These are phyloP conservation scores for Dioctria rufipes DNA, from an alignment of 2,888 invertebrate species.

Conservation along the genomic window DNA sequence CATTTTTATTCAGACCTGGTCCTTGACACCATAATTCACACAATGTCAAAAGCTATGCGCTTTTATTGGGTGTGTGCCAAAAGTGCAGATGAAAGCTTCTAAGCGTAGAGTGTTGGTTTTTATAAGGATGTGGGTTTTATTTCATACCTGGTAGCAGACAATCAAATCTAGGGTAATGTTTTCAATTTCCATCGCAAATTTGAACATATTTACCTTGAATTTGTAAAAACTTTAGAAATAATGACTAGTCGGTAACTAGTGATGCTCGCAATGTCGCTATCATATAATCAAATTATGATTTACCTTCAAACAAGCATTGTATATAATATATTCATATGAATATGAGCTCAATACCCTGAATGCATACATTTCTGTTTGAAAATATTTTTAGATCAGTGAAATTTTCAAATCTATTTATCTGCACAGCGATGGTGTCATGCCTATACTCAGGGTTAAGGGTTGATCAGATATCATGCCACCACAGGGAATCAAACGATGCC, in stretches of 20 bases:
- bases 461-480: not conserved
- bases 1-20: constrained; percentile 51
- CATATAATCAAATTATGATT: constrained; percentile 6
- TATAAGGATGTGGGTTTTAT: not conserved
- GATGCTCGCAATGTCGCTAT: not conserved
- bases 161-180: constrained; percentile 11
- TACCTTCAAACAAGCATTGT: too few species aligned
- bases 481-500: not conserved
- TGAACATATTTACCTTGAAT: too few species aligned
- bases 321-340: too few species aligned
- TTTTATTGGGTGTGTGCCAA: too few species aligned
- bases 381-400: not conserved
- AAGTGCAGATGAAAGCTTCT: too few species aligned
- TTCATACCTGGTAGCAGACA: constrained; percentile 27
- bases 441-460: constrained; percentile 1
- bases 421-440: not conserved
- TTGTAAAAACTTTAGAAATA: too few species aligned
- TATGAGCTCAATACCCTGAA: too few species aligned
- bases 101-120: constrained; percentile 10
- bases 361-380: not conserved
- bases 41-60: too few species aligned
- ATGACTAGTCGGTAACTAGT: too few species aligned
- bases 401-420: constrained; percentile 45
- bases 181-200: not conserved
- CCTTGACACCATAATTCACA: too few species aligned